Evolutionary conservation across 2,888 invertebrate species (phyloP).

Genomic region (Mythimna vitellina): DNA sequence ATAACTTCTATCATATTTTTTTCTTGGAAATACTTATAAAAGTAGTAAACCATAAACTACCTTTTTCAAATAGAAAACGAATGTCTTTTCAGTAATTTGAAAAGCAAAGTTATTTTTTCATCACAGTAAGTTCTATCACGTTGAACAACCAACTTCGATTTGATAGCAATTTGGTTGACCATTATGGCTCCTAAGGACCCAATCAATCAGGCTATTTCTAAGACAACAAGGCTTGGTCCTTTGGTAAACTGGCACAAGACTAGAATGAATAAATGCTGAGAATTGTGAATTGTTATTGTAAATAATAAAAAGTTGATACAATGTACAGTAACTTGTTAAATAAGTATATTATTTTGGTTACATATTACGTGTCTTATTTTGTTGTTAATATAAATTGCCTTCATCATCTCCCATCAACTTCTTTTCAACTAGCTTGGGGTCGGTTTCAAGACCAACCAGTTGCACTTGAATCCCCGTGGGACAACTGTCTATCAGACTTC

Average conservation of each 20-base stretch:
- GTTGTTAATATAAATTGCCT: background rate
- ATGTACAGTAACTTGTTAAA: conserved; percentile 78
- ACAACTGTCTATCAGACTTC: too few relatives aligned
- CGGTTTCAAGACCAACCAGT: too few relatives aligned
- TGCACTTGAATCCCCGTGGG: too few relatives aligned
- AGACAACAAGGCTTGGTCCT: background rate
- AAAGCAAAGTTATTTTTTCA: too few relatives aligned
- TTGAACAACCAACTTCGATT: background rate
- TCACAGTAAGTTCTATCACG: too few relatives aligned
- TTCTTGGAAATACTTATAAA: too few relatives aligned
- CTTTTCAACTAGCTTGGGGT: too few relatives aligned
- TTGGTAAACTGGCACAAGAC: conserved; percentile 5
- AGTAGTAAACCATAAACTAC: too few relatives aligned
- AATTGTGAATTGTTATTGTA: conserved; percentile 66
- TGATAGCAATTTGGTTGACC: background rate
- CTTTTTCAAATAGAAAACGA: too few relatives aligned
- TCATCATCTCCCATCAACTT: too few relatives aligned
- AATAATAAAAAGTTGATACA: conserved; percentile 67
- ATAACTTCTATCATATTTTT: too few relatives aligned
- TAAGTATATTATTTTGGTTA: conserved; percentile 87
- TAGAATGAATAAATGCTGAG: conserved; percentile 44
- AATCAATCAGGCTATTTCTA: conserved; percentile 9
- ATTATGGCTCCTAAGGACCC: background rate
- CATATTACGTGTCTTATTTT: conserved; percentile 73
- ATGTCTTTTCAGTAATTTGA: too few relatives aligned